Evolutionary conservation across 2,113 vertebrate genomes (phyloP).

Genomic region (Orientallactaga bullata): DNA sequence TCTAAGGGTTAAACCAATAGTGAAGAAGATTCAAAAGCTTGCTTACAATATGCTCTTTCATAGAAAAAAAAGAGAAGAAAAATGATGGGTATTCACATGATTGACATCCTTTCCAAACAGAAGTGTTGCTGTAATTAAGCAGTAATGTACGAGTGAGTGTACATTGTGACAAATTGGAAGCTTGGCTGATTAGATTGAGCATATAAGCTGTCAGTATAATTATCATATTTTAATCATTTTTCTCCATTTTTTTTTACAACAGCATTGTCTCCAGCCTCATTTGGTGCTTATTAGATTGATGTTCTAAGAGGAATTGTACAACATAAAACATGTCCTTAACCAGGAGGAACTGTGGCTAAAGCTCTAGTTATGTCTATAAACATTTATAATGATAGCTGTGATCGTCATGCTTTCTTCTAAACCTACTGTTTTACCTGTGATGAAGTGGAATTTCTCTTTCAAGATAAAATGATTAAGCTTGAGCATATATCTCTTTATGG

Average conservation of each 20-base stretch:
- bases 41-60: slow-evolving; percentile 86
- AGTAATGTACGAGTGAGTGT: slow-evolving; percentile 91
- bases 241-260: slow-evolving; percentile 91
- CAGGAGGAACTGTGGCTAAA: slow-evolving; percentile 89
- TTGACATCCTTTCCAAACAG: slow-evolving; percentile 89
- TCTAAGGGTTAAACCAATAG: slow-evolving; percentile 82
- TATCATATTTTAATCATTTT: slow-evolving; percentile 93
- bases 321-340: slow-evolving; percentile 90
- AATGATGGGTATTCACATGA: slow-evolving; percentile 87
- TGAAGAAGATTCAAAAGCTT: slow-evolving; percentile 76
- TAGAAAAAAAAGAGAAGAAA: slow-evolving; percentile 84
- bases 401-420: slow-evolving; percentile 77
- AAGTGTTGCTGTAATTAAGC: slow-evolving; percentile 91
- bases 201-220: slow-evolving; percentile 92
- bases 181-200: slow-evolving; percentile 91
- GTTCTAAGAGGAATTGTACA: slow-evolving; percentile 89
- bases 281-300: slow-evolving; percentile 92
- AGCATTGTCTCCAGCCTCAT: slow-evolving; percentile 91
- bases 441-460: slow-evolving; percentile 74
- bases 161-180: slow-evolving; percentile 92
- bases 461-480: slow-evolving; percentile 69
- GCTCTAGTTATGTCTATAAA: slow-evolving; percentile 85
- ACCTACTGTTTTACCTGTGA: slow-evolving; percentile 66
- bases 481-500: neutral
- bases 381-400: slow-evolving; percentile 83